Base-by-base conservation (phyloP, 1,140 invertebrate species). In the Bombus sibiricus region DNA sequence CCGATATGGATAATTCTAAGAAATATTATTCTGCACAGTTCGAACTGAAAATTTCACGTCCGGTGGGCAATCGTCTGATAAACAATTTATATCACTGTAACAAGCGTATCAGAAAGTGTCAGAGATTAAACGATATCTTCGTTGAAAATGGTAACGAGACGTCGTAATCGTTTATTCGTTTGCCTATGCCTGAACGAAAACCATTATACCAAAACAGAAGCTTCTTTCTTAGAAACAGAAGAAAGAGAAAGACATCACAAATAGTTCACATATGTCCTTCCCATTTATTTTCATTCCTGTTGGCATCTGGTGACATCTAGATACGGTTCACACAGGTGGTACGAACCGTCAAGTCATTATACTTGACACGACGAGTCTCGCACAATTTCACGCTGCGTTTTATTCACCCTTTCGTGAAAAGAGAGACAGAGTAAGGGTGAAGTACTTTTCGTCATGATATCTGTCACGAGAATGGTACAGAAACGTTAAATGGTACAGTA, bases 321-420 rank as follows among this genome's bases (percentile, higher is more conserved):
- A 41, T 34, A 68, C n/a, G 9, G 10, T 62, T 32, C 79, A 53
- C 53, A 39, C 34, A 41, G 53, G 28, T 59, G 5, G 47, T 43
- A 72, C 53, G 69, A 59, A 73, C 69, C 53, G 37, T 81, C 53
- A 73, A 81, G 80, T 81, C 80, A 81, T 81, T 81, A 81, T 37
- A 73, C 80, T 72, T 43, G 66, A 71, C 53, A 72, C 64, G 79
- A 57, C 66, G 66, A 57, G 78, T 28, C 47, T 32, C 64, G 68
- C 79, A 72, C 68, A 81, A 81, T 81, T 81, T 72, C 79, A 57
- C 79, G 68, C 41, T 81, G 34, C 68, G 47, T 57, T 81, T 57
- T 72, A 81, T 81, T 37, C 79, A 81, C 34, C 68, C 79, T 22
- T 62, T 39, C 47, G 68, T 43, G 37, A 62, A 72, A 72, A 32